phyloP scores from a whole-genome alignment of 1,140 invertebrate genomes.

The Pogonomyrmex californicus region DNA sequence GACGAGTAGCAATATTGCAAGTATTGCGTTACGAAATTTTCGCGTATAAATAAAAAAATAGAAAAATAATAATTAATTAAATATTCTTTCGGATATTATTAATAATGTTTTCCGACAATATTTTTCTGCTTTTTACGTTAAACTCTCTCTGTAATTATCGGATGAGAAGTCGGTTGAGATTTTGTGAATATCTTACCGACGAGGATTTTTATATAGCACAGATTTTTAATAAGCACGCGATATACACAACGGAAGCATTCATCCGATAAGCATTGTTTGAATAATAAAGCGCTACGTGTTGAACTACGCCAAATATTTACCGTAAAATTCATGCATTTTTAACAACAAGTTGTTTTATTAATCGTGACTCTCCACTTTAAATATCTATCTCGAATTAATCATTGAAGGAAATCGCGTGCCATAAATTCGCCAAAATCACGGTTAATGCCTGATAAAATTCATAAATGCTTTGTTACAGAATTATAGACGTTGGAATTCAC shows the following conservation, averaged over 20 bases:
- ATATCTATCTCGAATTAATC: constrained; percentile 39
- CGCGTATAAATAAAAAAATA: neutral
- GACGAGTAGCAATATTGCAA: neutral
- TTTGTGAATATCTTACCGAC: constrained; percentile 12
- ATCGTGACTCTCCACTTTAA: constrained; percentile 31
- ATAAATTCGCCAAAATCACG: constrained; percentile 43
- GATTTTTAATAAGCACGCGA: constrained; percentile 37
- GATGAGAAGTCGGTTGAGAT: neutral
- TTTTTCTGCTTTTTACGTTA: neutral
- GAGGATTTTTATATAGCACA: neutral
- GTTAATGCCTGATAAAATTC: constrained; percentile 39
- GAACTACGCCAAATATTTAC: constrained; percentile 49
- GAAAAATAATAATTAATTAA: neutral
- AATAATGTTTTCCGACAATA: neutral
- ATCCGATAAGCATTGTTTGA: constrained; percentile 51
- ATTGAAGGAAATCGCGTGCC: constrained; percentile 32
- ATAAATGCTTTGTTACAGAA: constrained; percentile 25
- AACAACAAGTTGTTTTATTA: constrained; percentile 54
- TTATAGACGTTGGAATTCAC: constrained; percentile 37
- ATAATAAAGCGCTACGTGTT: constrained; percentile 49
- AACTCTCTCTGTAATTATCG: constrained; percentile 9
- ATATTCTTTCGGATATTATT: constrained; percentile 4
- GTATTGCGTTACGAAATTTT: constrained; percentile 18
- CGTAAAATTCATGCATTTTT: constrained; percentile 47
- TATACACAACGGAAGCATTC: neutral